Evolutionary conservation across 2,113 vertebrate species (phyloP), one percentile per base, ranked within the genome.

Genomic region (Myrmecobius fasciatus): DNA sequence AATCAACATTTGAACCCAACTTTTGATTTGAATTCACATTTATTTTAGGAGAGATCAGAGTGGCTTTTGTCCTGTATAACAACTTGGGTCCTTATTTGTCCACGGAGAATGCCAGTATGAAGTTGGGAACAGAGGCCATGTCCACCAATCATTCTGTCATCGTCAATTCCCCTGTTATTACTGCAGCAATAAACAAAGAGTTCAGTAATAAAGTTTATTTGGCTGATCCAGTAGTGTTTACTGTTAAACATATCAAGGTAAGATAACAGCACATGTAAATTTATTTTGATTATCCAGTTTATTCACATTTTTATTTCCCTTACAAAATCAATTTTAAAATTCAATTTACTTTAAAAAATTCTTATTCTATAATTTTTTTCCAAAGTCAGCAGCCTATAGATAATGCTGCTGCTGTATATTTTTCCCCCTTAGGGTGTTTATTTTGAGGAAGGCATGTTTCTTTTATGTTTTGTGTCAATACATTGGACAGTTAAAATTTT

Each of bases 111-210:
- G 99, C 99, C 98, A 99, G 99, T 98, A 99, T 99, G 99, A 99
- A 99, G 97, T 97, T 99, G 97, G 99, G 99, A 97, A 99, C 98
- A 26, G 99, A 99, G 97, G 99, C 99, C 0, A 98, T 99, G 98
- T 99, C 99, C 0, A 99, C 99, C 94, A 99, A 99, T 98, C 99
- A 99, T 97, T 99, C 99, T 0, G 99, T 99, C 98, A 99, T 99
- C 3, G 99, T 99, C 98, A 99, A 99, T 98, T 99, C 99, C 0
- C 99, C 99, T 0, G 99, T 99, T 53, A 99, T 99, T 97, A 99
- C 99, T 0, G 99, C 99, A 3, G 99, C 99, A 98, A 99, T 99
- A 98, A 99, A 99, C 98, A 99, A 99, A 97, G 99, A 99, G 98
- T 99, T 99, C 97, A 99, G 99, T 92, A 99, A 99, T 98, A 99